Evolutionary conservation across 2,797 vertebrate species (phyloP).

Genomic region (Takifugu ocellatus): DNA sequence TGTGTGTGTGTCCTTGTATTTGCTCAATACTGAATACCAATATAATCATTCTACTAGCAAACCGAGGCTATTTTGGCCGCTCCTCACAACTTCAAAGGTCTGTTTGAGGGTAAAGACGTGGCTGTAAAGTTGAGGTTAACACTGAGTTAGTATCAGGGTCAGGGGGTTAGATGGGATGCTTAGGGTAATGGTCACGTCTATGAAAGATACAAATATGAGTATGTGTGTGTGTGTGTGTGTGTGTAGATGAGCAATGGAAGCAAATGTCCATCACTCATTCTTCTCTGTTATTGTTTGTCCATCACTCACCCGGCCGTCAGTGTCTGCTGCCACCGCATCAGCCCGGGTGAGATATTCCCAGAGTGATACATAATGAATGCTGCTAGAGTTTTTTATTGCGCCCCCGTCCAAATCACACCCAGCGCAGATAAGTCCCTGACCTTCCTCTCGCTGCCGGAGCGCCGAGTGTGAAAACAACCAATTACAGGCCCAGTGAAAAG

Average conservation of each 20-base stretch:
- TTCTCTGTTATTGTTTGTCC: not conserved
- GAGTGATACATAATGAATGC: conserved; percentile 19
- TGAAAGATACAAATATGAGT: too few relatives aligned
- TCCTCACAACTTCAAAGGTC: too few relatives aligned
- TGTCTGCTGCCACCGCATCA: conserved; percentile 1
- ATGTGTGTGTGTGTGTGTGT: too few relatives aligned
- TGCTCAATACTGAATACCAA: too few relatives aligned
- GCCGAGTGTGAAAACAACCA: conserved; percentile 56
- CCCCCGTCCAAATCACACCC: conserved; percentile 21
- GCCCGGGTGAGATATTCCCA: conserved; percentile 2
- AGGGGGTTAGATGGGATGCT: too few relatives aligned
- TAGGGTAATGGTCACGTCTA: too few relatives aligned
- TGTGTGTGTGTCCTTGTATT: too few relatives aligned
- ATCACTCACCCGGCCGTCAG: conserved; percentile 4
- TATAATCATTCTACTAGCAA: not conserved
- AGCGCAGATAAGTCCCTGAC: conserved; percentile 29
- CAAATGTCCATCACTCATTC: not conserved
- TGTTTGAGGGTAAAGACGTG: too few relatives aligned
- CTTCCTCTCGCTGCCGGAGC: conserved; percentile 3
- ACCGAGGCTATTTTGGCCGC: too few relatives aligned
- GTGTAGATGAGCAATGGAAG: too few relatives aligned
- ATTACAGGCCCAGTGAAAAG: conserved; percentile 41
- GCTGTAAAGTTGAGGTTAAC: too few relatives aligned
- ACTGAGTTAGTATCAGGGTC: too few relatives aligned
- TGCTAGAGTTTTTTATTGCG: conserved; percentile 25